Percentiles rank a stretch among this genome's conserved stretches.
Evolutionary conservation across 2,113 vertebrate species (phyloP).

Genomic region (Serilophus lunatus): DNA sequence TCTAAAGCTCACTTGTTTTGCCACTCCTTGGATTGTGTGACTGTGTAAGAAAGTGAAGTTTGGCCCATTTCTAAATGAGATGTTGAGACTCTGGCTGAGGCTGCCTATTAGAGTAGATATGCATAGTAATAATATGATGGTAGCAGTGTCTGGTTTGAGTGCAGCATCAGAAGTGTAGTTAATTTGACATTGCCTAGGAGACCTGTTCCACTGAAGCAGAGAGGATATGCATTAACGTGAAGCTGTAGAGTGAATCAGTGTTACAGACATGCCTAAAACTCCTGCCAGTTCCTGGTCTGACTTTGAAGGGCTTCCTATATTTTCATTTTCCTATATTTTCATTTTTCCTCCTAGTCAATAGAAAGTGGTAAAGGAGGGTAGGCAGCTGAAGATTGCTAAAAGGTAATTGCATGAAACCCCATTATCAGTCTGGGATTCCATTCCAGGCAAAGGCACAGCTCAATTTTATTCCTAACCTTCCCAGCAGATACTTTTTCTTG

Average conservation of each 20-base stretch:
- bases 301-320: not conserved
- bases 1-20: not conserved
- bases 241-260: not conserved
- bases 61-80: not conserved
- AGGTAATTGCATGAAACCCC: not conserved
- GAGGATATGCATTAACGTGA: not conserved
- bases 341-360: not conserved
- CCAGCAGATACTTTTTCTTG: not conserved
- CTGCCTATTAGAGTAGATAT: not conserved
- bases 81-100: not conserved
- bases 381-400: not conserved
- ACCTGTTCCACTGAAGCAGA: not conserved
- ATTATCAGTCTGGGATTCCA: not conserved
- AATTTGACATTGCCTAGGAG: not conserved
- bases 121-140: not conserved
- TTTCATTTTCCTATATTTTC: not conserved
- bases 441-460: not conserved
- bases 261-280: not conserved
- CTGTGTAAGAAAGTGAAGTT: not conserved
- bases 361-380: not conserved
- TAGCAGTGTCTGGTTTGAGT: not conserved
- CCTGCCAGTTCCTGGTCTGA: not conserved
- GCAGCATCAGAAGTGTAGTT: not conserved
- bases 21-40: not conserved
- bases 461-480: constrained; percentile 7